Evolutionary conservation across 2,113 vertebrate species (phyloP), one percentile per base, ranked within the genome.

Genomic region (Suncus etruscus): DNA sequence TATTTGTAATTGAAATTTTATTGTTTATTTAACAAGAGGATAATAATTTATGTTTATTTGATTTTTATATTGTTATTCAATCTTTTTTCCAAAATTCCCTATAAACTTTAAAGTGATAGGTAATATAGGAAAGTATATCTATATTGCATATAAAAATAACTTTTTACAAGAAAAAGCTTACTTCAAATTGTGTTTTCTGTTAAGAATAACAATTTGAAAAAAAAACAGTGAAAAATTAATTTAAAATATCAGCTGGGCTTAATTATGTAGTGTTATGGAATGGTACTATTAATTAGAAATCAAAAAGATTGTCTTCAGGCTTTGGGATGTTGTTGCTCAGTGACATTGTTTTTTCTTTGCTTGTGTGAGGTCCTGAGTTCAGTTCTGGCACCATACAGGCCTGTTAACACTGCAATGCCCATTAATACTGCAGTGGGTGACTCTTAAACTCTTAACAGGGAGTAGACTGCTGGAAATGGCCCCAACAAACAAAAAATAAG

Each of bases 201-300:
- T 91, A 83, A 78, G 47, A 92, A 39, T 89, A 89, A 84, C 51
- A 83, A 7, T 6, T 78, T 92, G 88, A 81, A 32, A 32, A 61
- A 76, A 86, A 95, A 69, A 69, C 54, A 90, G 77, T 4, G 54
- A 90, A 86, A 87, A 58, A 90, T 92, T 86, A 87, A 76, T 66
- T 1, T 82, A 75, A 85, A n/a, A 25, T 0, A 68, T 78, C 16
- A 91, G 3, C 85, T 88, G 29, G 76, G 1, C 29, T 16, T 72
- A 32, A 72, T 68, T 83, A 66, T 76, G n/a, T 89, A 85, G 83
- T 85, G 66, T 73, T 14, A 24, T 14, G 88, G 54, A 16, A 79
- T 78, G 70, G 77, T 90, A 1, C 25, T 90, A 2, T 73, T 45
- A 24, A 45, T 2, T 69, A 31, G 10, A 66, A 25, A 18, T 9